A percentile compares a stretch with the other conserved stretches of the same genome.
Conservation (phyloP, 1,140 invertebrate genomes). For the Hyles euphorbiae region DNA sequence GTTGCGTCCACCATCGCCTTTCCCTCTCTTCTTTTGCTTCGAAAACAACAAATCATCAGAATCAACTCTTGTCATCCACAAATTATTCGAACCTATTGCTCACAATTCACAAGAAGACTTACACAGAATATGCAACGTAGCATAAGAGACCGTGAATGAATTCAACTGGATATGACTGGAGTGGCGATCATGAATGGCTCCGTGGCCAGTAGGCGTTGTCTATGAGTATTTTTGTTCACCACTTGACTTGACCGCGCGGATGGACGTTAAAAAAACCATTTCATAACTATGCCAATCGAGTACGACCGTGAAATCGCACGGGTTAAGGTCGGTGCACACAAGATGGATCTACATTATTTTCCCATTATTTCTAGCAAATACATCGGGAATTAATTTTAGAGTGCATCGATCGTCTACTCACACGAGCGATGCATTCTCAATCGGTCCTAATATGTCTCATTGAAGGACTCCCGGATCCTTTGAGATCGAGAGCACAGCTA, state of each 20-base stretch:
- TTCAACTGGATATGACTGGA: neutral
- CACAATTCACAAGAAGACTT: constrained; percentile 23
- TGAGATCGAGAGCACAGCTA: too few relatives aligned
- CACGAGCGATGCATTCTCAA: too few relatives aligned
- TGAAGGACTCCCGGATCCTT: too few relatives aligned
- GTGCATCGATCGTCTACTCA: too few relatives aligned
- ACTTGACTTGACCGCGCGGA: constrained; percentile 57
- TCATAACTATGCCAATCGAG: constrained; percentile 46
- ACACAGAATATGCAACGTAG: constrained; percentile 55
- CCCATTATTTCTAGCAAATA: neutral
- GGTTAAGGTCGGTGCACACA: constrained; percentile 2
- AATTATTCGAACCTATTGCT: neutral
- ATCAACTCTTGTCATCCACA: neutral
- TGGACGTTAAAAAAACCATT: constrained; percentile 52
- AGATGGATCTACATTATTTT: neutral
- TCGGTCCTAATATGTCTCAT: too few relatives aligned
- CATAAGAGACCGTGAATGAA: constrained; percentile 32
- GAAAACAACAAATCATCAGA: constrained; percentile 15
- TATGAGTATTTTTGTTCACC: constrained; percentile 58
- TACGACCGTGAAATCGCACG: constrained; percentile 33
- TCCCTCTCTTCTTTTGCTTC: constrained; percentile 62
- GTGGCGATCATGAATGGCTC: constrained; percentile 50
- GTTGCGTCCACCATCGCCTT: constrained; percentile 43
- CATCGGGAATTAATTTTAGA: too few relatives aligned
- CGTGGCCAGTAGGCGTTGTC: constrained; percentile 41